Conservation (phyloP, 2,797 vertebrate species). For the Lateolabrax maculatus region DNA sequence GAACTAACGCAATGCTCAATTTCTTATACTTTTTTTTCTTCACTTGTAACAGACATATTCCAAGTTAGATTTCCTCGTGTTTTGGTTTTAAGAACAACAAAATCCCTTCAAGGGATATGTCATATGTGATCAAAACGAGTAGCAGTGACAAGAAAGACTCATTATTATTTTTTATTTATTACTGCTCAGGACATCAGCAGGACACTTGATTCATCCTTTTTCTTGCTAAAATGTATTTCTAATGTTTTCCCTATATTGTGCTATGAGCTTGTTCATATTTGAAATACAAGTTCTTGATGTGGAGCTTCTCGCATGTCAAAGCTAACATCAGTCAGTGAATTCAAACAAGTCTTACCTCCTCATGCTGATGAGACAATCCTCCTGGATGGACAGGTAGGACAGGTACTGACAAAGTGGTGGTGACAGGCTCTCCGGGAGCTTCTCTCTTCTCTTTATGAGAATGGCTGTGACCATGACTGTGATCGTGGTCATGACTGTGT, state of each 20-base stretch:
- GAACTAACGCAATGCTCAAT: no score
- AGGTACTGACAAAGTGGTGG: conserved; percentile 49
- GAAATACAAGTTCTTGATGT: background rate
- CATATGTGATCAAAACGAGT: background rate
- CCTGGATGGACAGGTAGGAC: conserved; percentile 67
- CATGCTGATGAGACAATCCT: conserved; percentile 83
- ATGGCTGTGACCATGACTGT: conserved; percentile 56
- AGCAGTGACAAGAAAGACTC: background rate
- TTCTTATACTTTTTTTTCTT: no score
- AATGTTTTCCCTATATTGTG: background rate
- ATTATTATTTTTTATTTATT: background rate
- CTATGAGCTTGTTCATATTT: background rate
- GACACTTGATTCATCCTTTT: background rate
- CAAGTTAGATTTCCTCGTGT: no score
- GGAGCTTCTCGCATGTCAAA: background rate
- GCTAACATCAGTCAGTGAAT: background rate
- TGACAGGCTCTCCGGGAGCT: conserved; percentile 75
- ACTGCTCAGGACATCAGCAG: background rate
- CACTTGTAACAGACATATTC: background rate
- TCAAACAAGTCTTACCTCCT: conserved; percentile 86
- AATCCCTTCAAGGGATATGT: background rate
- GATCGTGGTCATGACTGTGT: conserved; percentile 11
- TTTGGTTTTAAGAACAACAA: background rate
- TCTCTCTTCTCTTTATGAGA: conserved; percentile 88
- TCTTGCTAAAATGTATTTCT: background rate